Percentiles rank a stretch among this genome's conserved stretches.
Conservation (phyloP, 1,140 invertebrate species). For the Drosophila malerkotliana region DNA sequence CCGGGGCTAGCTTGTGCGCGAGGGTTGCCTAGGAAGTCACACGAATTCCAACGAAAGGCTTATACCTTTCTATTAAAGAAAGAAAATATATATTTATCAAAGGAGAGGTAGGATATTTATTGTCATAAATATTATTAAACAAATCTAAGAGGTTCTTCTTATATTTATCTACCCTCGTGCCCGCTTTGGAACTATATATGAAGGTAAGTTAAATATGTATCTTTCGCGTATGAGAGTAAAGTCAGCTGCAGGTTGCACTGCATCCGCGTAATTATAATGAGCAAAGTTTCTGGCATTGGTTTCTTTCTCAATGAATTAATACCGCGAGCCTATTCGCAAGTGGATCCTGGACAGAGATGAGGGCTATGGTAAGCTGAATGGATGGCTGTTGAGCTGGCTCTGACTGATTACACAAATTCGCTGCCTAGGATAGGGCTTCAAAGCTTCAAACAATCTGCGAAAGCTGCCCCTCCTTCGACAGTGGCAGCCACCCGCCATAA, state of each 20-base stretch:
- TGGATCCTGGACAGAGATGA: not conserved
- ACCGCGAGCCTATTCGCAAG: not conserved
- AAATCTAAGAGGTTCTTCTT: not conserved
- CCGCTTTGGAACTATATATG: not conserved
- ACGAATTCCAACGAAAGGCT: not conserved
- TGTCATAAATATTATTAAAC: no score
- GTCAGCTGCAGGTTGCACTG: slow-evolving; percentile 36
- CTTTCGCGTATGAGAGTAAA: slow-evolving; percentile 19
- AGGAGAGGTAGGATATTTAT: not conserved
- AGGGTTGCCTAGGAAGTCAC: slow-evolving; percentile 6
- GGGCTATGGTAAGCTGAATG: slow-evolving; percentile 31
- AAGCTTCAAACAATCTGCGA: slow-evolving; percentile 1
- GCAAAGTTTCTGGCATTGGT: slow-evolving; percentile 38
- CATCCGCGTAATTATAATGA: slow-evolving; percentile 63
- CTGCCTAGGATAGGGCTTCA: not conserved
- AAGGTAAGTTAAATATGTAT: slow-evolving; percentile 14
- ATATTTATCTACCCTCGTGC: slow-evolving; percentile 6
- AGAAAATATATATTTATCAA: not conserved
- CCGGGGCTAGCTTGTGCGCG: slow-evolving; percentile 5
- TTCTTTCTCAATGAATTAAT: slow-evolving; percentile 46
- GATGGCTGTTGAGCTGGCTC: slow-evolving; percentile 6
- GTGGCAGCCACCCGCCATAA: slow-evolving; percentile 13
- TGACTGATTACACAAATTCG: slow-evolving; percentile 57
- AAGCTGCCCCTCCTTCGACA: not conserved
- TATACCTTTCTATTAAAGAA: not conserved